Evolutionary conservation across 1,140 invertebrate genomes (phyloP).

Genomic region (Drosophila tani): DNA sequence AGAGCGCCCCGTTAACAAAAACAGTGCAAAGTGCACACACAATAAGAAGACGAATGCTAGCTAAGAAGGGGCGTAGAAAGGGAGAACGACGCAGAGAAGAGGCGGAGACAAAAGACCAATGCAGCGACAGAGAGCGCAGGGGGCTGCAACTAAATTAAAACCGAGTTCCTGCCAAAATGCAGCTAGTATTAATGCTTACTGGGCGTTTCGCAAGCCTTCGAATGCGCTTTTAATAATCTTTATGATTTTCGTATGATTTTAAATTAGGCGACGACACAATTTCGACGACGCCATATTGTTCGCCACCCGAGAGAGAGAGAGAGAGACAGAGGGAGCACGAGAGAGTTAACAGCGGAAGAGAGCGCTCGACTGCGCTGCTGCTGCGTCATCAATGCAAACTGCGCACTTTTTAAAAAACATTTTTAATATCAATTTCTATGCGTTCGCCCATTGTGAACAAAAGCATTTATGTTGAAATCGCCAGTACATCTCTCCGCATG

Average conservation of each 20-base stretch:
- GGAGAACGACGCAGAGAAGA: background rate
- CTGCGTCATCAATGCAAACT: constrained; percentile 82
- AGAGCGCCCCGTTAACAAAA: constrained; percentile 34
- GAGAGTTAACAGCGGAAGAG: constrained; percentile 56
- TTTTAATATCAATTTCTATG: constrained; percentile 55
- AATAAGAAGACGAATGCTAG: constrained; percentile 49
- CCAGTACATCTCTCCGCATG: constrained; percentile 15
- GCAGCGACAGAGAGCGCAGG: constrained; percentile 27
- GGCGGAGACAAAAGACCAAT: constrained; percentile 51
- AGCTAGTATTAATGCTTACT: constrained; percentile 28
- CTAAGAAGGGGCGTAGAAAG: constrained; percentile 2
- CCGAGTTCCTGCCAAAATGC: constrained; percentile 17
- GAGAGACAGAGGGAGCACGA: constrained; percentile 7
- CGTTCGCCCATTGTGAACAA: constrained; percentile 26
- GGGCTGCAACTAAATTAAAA: constrained; percentile 1
- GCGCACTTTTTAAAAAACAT: constrained; percentile 65
- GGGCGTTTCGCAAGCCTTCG: constrained; percentile 32
- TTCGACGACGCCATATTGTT: constrained; percentile 78
- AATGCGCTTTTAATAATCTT: constrained; percentile 43
- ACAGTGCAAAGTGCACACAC: constrained; percentile 60
- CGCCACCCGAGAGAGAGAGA: constrained; percentile 28
- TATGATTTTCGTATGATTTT: constrained; percentile 49
- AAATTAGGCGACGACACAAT: constrained; percentile 73
- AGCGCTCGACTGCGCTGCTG: constrained; percentile 49
- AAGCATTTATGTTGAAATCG: constrained; percentile 35